Evolutionary conservation across 2,888 invertebrate genomes (phyloP).

Genomic region (Fissipunctia ypsillon): DNA sequence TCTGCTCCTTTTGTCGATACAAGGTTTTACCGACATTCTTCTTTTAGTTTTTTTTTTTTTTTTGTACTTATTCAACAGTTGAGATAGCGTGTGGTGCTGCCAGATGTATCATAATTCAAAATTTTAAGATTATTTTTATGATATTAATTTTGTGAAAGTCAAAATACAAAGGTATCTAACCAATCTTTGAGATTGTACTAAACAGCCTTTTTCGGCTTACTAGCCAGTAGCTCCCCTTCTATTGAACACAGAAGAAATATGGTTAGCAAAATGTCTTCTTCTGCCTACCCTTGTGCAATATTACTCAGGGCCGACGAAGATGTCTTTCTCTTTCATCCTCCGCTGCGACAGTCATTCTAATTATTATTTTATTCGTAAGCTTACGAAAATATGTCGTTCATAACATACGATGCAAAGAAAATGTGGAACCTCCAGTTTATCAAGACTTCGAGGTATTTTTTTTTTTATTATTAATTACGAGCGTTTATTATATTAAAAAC

Average conservation of each 20-base stretch:
- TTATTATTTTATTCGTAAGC: conserved; percentile 24
- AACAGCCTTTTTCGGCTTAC: too few species aligned
- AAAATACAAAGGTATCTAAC: neutral
- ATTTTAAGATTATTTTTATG: too few species aligned
- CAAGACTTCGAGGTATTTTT: conserved; percentile 36
- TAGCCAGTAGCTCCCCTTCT: neutral
- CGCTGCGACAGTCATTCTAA: neutral
- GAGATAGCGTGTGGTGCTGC: neutral
- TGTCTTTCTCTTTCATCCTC: neutral
- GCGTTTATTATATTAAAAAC: conserved; percentile 28
- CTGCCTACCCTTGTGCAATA: neutral
- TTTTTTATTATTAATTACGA: conserved; percentile 29
- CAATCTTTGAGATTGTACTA: neutral
- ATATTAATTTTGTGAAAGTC: neutral
- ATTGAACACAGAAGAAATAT: too few species aligned
- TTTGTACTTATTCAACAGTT: neutral
- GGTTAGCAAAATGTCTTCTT: too few species aligned
- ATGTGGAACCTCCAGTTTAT: conserved; percentile 18
- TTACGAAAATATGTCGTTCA: conserved; percentile 5
- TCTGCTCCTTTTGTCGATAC: conserved; percentile 57
- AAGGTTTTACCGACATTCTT: conserved; percentile 23
- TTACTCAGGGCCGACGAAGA: neutral
- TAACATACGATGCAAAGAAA: conserved; percentile 11
- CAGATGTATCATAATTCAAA: neutral
- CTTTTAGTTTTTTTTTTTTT: neutral